Evolutionary conservation across 2,888 invertebrate species (phyloP), one percentile per base, ranked within the genome.

Genomic region (Lamellibrachia satsuma): DNA sequence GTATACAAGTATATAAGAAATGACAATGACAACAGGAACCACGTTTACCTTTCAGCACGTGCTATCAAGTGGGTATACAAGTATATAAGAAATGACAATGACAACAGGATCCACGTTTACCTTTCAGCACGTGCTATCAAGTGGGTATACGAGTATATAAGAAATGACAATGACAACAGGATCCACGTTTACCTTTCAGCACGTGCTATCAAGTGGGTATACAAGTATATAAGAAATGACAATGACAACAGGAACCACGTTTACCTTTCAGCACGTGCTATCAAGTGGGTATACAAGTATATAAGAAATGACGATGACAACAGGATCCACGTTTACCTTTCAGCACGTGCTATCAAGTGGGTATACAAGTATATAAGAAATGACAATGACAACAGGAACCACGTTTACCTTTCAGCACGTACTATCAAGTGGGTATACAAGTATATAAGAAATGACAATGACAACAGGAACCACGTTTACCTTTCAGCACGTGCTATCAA

Each of bases 211-310:
- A n/a, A n/a, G n/a, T n/a, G n/a, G n/a, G n/a, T n/a, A n/a, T n/a
- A n/a, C n/a, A 15, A 22, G 22, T 22, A 11, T 1, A 22, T 75
- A 0, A 22, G 22, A 4, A 4, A 22, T 75, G 15, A 22, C 75
- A 6, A 75, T 75, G n/a, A 11, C 15, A 22, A 15, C 6, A 11
- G 52, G 15, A 92, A 91, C 11, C 27, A 60, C 11, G 15, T 52
- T 92, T n/a, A 94, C 94, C 93, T 94, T 93, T 93, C 11, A 93
- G 52, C n/a, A n/a, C n/a, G n/a, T n/a, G n/a, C n/a, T n/a, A n/a
- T n/a, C n/a, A n/a, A n/a, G n/a, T n/a, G n/a, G n/a, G n/a, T n/a
- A n/a, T n/a, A n/a, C n/a, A 15, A 22, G 22, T 22, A 11, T 1
- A 22, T 75, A 0, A 22, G 22, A 4, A 4, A 22, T 75, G 15